Percentiles rank a stretch among this genome's conserved stretches.
phyloP scores from a whole-genome alignment of 2,113 vertebrate species.

The Seriola aureovittata region DNA sequence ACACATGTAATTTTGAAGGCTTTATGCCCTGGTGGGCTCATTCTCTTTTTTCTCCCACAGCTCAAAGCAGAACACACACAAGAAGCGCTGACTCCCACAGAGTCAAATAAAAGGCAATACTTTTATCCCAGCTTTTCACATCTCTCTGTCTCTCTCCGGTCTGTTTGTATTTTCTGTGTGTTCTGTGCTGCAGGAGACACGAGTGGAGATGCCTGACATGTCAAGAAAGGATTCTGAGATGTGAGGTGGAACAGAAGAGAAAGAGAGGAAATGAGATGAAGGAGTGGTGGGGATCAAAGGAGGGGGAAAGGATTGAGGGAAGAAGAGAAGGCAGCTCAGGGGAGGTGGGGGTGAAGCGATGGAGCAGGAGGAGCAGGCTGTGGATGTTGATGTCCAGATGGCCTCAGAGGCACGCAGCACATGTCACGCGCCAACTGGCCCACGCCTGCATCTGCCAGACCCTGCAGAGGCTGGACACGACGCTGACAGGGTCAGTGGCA shows the following conservation, averaged over 20 bases:
- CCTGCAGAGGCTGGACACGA: slow-evolving; percentile 35
- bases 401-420: slow-evolving; percentile 50
- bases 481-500: slow-evolving; percentile 40
- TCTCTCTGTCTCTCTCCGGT: neutral
- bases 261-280: neutral
- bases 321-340: neutral
- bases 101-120: slow-evolving; percentile 39
- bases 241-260: slow-evolving; percentile 9
- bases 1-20: slow-evolving; percentile 11
- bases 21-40: slow-evolving; percentile 23
- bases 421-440: slow-evolving; percentile 51
- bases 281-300: slow-evolving; percentile 7
- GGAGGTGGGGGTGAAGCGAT: neutral
- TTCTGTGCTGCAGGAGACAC: slow-evolving; percentile 10
- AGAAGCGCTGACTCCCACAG: slow-evolving; percentile 9
- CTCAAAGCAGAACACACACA: slow-evolving; percentile 29
- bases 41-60: slow-evolving; percentile 21
- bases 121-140: slow-evolving; percentile 13
- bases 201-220: slow-evolving; percentile 8
- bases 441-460: slow-evolving; percentile 44
- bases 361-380: slow-evolving; percentile 15
- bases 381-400: slow-evolving; percentile 55
- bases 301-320: neutral
- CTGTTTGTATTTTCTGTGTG: slow-evolving; percentile 28
- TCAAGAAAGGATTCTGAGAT: slow-evolving; percentile 8